A percentile compares a stretch with the other conserved stretches of the same genome.
Evolutionary conservation across 2,888 invertebrate species (phyloP).

Genomic region (Maniola hyperantus): DNA sequence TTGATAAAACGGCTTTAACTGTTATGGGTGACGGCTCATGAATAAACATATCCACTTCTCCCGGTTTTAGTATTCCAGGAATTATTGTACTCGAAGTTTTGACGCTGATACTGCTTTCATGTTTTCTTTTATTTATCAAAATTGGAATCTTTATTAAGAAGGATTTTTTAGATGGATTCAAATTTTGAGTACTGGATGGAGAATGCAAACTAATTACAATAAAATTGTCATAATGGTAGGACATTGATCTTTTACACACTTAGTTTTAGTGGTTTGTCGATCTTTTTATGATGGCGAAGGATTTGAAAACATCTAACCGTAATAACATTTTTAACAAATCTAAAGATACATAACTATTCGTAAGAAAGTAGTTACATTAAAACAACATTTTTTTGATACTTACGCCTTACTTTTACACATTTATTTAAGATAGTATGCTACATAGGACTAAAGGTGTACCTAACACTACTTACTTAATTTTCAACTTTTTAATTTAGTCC

Average conservation of each 20-base stretch:
- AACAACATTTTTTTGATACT: too few species aligned
- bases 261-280: too few species aligned
- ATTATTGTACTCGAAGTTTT: conserved; percentile 28
- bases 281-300: too few species aligned
- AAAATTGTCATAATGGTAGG: not conserved
- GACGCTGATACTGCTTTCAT: conserved; percentile 9
- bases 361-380: too few species aligned
- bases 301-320: too few species aligned
- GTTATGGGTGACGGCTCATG: conserved; percentile 40
- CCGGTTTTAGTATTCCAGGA: conserved; percentile 26
- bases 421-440: too few species aligned
- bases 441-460: too few species aligned
- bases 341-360: too few species aligned
- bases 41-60: conserved; percentile 45
- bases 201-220: not conserved
- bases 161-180: not conserved
- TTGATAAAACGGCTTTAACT: conserved; percentile 43
- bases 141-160: conserved; percentile 1
- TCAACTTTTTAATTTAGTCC: too few species aligned
- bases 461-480: too few species aligned
- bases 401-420: too few species aligned
- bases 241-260: not conserved
- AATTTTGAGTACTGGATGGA: not conserved
- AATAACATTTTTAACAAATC: too few species aligned
- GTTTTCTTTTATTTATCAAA: not conserved